These are phyloP conservation scores for Anthophora plumipes DNA, from an alignment of 2,888 invertebrate genomes.

Conservation along the genomic window DNA sequence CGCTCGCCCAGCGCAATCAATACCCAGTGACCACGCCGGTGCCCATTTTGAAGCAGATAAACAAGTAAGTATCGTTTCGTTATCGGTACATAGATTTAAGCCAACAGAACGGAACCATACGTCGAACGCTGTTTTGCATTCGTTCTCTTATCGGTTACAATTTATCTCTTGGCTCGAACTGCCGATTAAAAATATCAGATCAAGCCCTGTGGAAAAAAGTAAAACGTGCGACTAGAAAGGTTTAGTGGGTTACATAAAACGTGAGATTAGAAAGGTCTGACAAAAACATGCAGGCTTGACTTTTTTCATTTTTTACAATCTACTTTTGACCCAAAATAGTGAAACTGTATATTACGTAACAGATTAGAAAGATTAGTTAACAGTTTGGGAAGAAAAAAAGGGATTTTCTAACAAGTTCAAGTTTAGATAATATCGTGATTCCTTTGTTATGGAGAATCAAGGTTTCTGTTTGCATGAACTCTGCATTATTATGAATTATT, in stretches of 20 bases:
- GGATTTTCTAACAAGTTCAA: not conserved
- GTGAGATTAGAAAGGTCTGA: not conserved
- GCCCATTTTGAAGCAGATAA: constrained; percentile 94
- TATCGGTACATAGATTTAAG: constrained; percentile 10
- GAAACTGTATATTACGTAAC: not conserved
- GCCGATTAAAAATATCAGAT: not conserved
- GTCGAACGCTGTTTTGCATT: not conserved
- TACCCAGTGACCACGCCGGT: constrained; percentile 87
- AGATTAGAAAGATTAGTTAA: not conserved
- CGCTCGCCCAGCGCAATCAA: constrained; percentile 76
- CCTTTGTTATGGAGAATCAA: not conserved
- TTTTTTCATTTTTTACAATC: no score
- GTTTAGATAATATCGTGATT: not conserved
- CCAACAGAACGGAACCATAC: not conserved
- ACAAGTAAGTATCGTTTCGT: constrained; percentile 85
- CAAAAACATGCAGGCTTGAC: not conserved
- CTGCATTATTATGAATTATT: no score
- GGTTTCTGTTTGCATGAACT: not conserved
- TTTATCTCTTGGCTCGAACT: not conserved
- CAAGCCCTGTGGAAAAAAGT: not conserved
- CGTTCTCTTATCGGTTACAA: not conserved
- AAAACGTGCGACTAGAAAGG: not conserved
- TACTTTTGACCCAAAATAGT: not conserved
- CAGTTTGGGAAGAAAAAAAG: not conserved
- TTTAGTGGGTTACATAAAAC: not conserved